Evolutionary conservation across 2,113 vertebrate genomes (phyloP), one percentile per base, ranked within the genome.

Genomic region (Dipodomys spectabilis): DNA sequence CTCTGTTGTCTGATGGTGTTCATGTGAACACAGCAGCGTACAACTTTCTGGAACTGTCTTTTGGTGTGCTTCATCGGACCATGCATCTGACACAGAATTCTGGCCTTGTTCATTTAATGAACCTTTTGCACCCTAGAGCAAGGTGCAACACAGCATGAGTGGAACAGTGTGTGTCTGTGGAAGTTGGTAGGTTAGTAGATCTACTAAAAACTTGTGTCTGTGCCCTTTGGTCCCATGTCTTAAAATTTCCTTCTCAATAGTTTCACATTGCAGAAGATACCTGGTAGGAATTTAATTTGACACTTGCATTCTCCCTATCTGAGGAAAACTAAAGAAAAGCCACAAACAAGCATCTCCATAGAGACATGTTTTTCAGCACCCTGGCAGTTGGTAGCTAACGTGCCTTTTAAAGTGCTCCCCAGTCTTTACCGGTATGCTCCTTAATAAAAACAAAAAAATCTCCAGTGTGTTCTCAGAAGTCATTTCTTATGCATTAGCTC

Each of bases 361-460:
- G 72, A 65, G 65, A 82, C 65, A 74, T 0, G 3, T 15, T 64
- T 72, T 93, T 79, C 86, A 35, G 77, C 10, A 30, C 28, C 7
- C 39, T 80, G 77, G 71, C 45, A 74, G 25, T 65, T 73, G 83
- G 35, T 35, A 27, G 6, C 16, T 64, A 75, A 82, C 62, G 45
- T 20, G 45, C 35, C 49, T 19, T 90, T 27, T 81, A 60, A 88
- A 87, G 80, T 45, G 45, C 62, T 62, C 25, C 22, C 64, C 28
- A 65, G 18, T 18, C 3, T 89, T 57, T 18, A 49, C 23, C 27
- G 78, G 23, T 7, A 80, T 87, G 89, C 86, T 68, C 73, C 16
- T 81, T 77, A 53, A 93, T 22, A 88, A 80, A 73, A 91, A 81
- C 39, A 39, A 39, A 77, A 82, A 91, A 82, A 49, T 69, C 22